These are phyloP conservation scores for Silurus lanzhouensis DNA, from an alignment of 2,797 vertebrate species.

Conservation along the genomic window DNA sequence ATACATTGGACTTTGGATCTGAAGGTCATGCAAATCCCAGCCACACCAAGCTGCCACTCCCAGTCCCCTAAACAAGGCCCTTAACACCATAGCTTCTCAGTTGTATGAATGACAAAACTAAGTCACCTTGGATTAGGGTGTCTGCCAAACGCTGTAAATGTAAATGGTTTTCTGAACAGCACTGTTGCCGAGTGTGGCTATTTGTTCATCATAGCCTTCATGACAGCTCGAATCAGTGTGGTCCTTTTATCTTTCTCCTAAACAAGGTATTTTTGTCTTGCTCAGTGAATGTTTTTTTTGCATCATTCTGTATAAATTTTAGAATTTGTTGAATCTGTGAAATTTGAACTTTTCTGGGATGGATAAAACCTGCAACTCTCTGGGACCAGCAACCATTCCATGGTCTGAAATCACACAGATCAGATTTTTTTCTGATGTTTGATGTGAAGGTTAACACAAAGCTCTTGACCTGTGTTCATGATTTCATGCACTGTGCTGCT, in stretches of 20 bases:
- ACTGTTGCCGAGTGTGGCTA: background rate
- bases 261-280: background rate
- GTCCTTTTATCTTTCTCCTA: background rate
- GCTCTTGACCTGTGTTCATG: background rate
- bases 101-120: too few relatives aligned
- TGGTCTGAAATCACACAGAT: background rate
- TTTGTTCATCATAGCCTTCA: background rate
- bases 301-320: background rate
- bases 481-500: background rate
- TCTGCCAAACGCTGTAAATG: too few relatives aligned
- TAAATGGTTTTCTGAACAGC: background rate
- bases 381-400: background rate
- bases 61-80: too few relatives aligned
- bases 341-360: too few relatives aligned
- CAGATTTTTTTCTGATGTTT: background rate
- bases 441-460: background rate
- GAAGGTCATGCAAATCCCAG: too few relatives aligned
- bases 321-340: background rate
- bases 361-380: background rate
- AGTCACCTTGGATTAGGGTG: too few relatives aligned
- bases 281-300: background rate
- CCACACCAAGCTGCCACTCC: too few relatives aligned
- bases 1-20: too few relatives aligned
- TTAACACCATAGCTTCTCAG: too few relatives aligned
- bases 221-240: background rate